These are phyloP conservation scores for Leptogaster cylindrica DNA, from an alignment of 2,888 invertebrate genomes.

Conservation along the genomic window DNA sequence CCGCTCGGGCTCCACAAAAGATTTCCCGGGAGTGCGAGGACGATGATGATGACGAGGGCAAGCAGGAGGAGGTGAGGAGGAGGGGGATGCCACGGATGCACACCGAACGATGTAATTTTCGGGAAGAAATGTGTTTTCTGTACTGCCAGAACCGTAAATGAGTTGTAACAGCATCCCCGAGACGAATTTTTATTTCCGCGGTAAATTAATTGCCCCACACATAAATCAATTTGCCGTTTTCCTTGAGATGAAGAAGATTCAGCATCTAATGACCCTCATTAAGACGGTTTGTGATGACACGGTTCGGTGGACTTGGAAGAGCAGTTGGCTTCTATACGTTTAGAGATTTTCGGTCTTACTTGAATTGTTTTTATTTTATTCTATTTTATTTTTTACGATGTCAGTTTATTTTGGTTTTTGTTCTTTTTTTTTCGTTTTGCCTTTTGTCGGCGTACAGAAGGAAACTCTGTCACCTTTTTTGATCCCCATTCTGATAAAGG, in stretches of 20 bases:
- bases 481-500: too few relatives aligned
- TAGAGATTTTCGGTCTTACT: too few relatives aligned
- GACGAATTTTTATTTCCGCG: conserved; percentile 39
- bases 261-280: conserved; percentile 36
- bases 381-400: not conserved
- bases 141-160: conserved; percentile 36
- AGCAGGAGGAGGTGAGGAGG: not conserved
- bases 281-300: conserved; percentile 26
- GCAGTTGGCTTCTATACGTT: not conserved
- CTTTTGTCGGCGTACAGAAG: too few relatives aligned
- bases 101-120: conserved; percentile 5
- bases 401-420: not conserved
- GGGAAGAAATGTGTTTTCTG: conserved; percentile 30
- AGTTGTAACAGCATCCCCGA: conserved; percentile 33
- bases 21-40: not conserved
- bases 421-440: too few relatives aligned
- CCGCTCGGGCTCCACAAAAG: not conserved
- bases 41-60: not conserved
- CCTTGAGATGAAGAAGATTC: conserved; percentile 17
- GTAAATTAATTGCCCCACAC: conserved; percentile 35
- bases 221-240: conserved; percentile 34
- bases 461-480: too few relatives aligned
- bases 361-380: too few relatives aligned
- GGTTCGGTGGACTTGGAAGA: not conserved
- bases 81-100: conserved; percentile 15